These are phyloP conservation scores for Apamea crenata DNA, from an alignment of 2,888 invertebrate species.

Conservation along the genomic window DNA sequence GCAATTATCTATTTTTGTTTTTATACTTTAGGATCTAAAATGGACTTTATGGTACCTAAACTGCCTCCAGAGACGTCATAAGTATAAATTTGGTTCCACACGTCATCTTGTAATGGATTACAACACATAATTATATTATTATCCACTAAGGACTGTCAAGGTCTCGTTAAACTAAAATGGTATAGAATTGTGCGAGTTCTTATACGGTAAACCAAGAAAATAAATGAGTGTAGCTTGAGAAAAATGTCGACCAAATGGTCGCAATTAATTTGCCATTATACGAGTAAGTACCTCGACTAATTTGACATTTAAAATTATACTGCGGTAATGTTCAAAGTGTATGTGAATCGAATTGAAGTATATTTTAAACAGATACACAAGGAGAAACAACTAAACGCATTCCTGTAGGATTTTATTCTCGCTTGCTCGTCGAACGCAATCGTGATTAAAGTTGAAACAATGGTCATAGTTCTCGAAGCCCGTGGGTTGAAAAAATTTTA, in stretches of 20 bases:
- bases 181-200: conserved; percentile 66
- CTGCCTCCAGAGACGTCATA: conserved; percentile 80
- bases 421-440: conserved; percentile 68
- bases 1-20: conserved; percentile 65
- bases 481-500: conserved; percentile 66
- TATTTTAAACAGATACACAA: conserved; percentile 37
- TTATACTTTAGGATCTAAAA: conserved; percentile 63
- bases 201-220: conserved; percentile 76
- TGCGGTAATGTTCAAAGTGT: conserved; percentile 40
- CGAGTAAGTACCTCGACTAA: conserved; percentile 48
- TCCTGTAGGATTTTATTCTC: conserved; percentile 60
- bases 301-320: conserved; percentile 47
- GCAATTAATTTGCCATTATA: conserved; percentile 62
- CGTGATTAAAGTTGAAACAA: conserved; percentile 74
- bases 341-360: conserved; percentile 43
- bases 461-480: conserved; percentile 71
- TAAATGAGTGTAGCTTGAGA: conserved; percentile 66
- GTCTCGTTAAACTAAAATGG: conserved; percentile 77
- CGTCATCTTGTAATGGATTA: conserved; percentile 81
- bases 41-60: conserved; percentile 72
- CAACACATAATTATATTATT: conserved; percentile 79
- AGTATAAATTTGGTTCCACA: conserved; percentile 82
- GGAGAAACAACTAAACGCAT: conserved; percentile 41
- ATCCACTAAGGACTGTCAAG: conserved; percentile 82
- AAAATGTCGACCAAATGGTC: conserved; percentile 62